phyloP scores from a whole-genome alignment of 2,888 invertebrate genomes.

The Chrysotoxum bicinctum region DNA sequence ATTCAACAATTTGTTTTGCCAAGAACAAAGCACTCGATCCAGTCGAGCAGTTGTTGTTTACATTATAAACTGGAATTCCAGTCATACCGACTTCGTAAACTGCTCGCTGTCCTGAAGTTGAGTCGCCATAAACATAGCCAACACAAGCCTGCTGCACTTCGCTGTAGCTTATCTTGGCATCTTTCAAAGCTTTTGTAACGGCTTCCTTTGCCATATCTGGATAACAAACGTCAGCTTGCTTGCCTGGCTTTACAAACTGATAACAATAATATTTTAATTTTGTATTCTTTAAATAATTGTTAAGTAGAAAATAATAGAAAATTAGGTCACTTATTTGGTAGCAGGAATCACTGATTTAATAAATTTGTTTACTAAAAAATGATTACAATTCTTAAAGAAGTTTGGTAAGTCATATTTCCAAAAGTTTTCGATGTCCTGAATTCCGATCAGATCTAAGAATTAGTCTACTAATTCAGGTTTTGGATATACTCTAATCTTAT shows the following conservation, averaged over 20 bases:
- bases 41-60: slow-evolving; percentile 99
- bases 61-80: slow-evolving; percentile 98
- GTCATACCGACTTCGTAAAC: slow-evolving; percentile 97
- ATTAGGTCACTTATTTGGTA: too few species aligned
- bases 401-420: too few species aligned
- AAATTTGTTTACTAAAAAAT: too few species aligned
- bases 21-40: slow-evolving; percentile 96
- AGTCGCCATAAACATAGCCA: slow-evolving; percentile 97
- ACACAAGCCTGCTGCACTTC: slow-evolving; percentile 94
- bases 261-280: not conserved
- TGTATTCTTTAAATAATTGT: too few species aligned
- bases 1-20: slow-evolving; percentile 95
- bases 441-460: too few species aligned
- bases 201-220: slow-evolving; percentile 98
- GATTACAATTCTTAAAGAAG: too few species aligned
- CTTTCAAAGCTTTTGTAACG: slow-evolving; percentile 91
- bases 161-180: slow-evolving; percentile 89
- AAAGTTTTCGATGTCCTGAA: too few species aligned
- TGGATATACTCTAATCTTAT: too few species aligned
- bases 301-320: too few species aligned
- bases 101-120: slow-evolving; percentile 96
- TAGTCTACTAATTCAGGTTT: too few species aligned
- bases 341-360: too few species aligned
- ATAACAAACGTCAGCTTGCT: slow-evolving; percentile 91
- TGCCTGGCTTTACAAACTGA: slow-evolving; percentile 96